Base-by-base conservation (phyloP, 2,113 vertebrate species). In the Aix galericulata region DNA sequence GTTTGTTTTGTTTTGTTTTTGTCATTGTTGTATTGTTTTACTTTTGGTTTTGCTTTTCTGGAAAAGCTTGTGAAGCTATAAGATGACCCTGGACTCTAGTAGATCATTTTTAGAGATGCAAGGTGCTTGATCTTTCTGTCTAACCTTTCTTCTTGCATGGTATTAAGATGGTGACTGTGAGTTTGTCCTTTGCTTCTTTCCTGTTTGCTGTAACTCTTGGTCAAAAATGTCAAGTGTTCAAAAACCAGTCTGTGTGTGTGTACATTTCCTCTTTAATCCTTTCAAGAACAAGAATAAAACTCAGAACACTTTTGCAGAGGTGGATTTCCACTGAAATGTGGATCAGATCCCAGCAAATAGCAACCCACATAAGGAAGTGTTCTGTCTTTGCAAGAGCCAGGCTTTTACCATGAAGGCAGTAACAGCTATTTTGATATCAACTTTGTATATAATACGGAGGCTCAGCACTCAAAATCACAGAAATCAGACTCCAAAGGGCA, bases 321-420 rank as follows among this genome's bases (percentile, higher is more conserved):
- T 73, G 50, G 9, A 14, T 91, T 95, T 94, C 78, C 67, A 83
- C 60, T 67, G 55, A 81, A 82, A 66, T 27, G 67, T 92, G 83
- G 58, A 73, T 86, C 58, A 59, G 69, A 96, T 83, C 64, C 91
- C 66, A 89, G 72, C 64, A 79, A 87, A 75, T 82, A 85, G 86
- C 50, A 80, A 55, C 38, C 32, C 66, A 68, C 10, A 26, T 88
- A 81, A 91, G 21, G 50, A 89, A 88, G n/a, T 13, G 6, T 86
- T 58, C 38, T 59, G 17, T 81, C n/a, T 86, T 77, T 29, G 2
- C 56, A 38, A 95, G 79, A 91, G 59, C 15, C 15, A 67, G 46
- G 6, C 20, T 82, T 93, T 94, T 78, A 60, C 67, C 23, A 8
- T 46, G 27, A 86, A 77, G 59, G 64, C 14, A 55, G 5, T 82